Evolutionary conservation across 2,888 invertebrate species (phyloP), one percentile per base, ranked within the genome.

Genomic region (Athripsodes cinereus): DNA sequence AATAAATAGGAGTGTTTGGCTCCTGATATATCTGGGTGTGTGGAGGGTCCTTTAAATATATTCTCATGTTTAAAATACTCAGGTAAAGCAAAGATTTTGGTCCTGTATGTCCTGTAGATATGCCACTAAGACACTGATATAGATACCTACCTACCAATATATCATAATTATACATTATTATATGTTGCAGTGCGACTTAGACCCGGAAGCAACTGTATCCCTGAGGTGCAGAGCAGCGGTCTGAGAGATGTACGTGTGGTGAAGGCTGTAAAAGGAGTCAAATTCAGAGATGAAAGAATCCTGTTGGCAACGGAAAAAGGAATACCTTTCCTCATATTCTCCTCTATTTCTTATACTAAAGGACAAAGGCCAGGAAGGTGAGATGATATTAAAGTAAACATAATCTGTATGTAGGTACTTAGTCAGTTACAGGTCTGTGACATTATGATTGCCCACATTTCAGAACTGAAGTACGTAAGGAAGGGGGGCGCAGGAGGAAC

Each of bases 311-410:
- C 92, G 53, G 78, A 84, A 5, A 84, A 85, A 66, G 86, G 87
- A 67, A 85, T 87, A 58, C 95, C 96, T 34, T 88, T 94, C 75
- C 81, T 89, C 66, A 81, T 96, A 61, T 95, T 90, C 72, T 95
- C 95, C 40, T 85, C 90, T 56, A 83, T 96, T 69, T 92, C 95
- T 34, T 94, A 92, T 71, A 86, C 83, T 57, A 86, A 85, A 70
- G 84, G 83, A 66, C 73, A 81, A 61, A 81, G 84, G 59, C 81
- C 74, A 69, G 79, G 79, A 66, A 78, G 86, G 86, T 86, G 47
- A 19, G 26, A 6, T 26, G 26, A n/a, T n/a, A n/a, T n/a, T n/a
- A n/a, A 3, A 26, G 26, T 26, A 26, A 5, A 40, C 40, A 8
- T 40, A 16, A 5, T 16, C 11, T 31, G 31, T 31, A 11, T 31